phyloP scores from a whole-genome alignment of 2,113 vertebrate species.

The Neogobius melanostomus region DNA sequence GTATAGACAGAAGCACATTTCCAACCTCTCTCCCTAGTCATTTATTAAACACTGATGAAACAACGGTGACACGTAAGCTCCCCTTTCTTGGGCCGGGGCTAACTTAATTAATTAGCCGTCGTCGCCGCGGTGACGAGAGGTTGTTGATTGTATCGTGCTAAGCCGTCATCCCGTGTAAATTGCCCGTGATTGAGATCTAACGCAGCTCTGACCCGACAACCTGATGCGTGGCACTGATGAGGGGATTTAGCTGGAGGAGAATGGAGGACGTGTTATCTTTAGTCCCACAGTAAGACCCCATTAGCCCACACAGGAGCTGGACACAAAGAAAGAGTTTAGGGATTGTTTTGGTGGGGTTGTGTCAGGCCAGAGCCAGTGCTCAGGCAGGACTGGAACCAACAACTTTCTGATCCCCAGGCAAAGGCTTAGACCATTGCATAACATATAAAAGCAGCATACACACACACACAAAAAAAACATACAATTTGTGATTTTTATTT shows the following conservation, averaged over 20 bases:
- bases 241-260: slow-evolving; percentile 56
- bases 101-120: slow-evolving; percentile 72
- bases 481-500: no score
- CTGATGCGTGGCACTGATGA: slow-evolving; percentile 65
- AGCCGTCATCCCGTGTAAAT: slow-evolving; percentile 74
- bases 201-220: slow-evolving; percentile 69
- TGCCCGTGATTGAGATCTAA: slow-evolving; percentile 75
- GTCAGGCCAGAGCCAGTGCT: neutral
- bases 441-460: no score
- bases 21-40: slow-evolving; percentile 32
- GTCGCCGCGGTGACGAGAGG: slow-evolving; percentile 62
- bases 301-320: slow-evolving; percentile 41
- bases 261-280: slow-evolving; percentile 69
- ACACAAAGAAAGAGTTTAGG: neutral
- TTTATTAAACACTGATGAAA: slow-evolving; percentile 62
- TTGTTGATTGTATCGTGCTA: slow-evolving; percentile 73
- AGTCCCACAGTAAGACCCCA: slow-evolving; percentile 43
- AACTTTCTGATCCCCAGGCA: no score
- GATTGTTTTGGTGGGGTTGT: neutral
- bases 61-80: slow-evolving; percentile 62
- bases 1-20: slow-evolving; percentile 27
- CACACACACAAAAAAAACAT: neutral
- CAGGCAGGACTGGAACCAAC: no score
- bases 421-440: no score
- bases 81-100: slow-evolving; percentile 56